Evolutionary conservation across 2,113 vertebrate genomes (phyloP).

Genomic region (Gobio gobio): DNA sequence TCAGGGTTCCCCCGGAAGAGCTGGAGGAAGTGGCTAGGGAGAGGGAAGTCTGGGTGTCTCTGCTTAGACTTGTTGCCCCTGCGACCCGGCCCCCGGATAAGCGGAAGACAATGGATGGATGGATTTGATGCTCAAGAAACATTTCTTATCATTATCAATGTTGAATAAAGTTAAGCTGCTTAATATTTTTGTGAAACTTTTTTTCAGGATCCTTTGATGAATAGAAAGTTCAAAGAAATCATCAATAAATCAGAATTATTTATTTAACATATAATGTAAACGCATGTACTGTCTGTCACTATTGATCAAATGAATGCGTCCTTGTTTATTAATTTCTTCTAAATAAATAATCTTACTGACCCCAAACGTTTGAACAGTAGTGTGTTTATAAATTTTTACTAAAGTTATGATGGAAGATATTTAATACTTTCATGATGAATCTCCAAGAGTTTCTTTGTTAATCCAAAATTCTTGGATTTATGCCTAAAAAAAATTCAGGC

Average conservation of each 20-base stretch:
- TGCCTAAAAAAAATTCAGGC: conserved; percentile 17
- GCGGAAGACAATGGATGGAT: too few species aligned
- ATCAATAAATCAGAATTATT: too few species aligned
- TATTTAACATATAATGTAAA: background rate
- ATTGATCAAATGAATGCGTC: background rate
- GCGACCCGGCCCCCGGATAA: too few species aligned
- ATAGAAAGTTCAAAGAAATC: background rate
- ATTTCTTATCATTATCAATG: background rate
- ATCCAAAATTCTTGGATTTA: background rate
- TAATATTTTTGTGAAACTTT: background rate
- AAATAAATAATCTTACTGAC: background rate
- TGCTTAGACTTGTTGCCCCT: too few species aligned
- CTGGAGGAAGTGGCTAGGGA: too few species aligned
- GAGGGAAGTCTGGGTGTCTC: too few species aligned
- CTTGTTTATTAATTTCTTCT: background rate
- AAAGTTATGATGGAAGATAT: background rate
- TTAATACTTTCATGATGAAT: background rate
- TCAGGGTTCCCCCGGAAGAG: too few species aligned
- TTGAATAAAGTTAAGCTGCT: background rate
- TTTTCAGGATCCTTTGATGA: background rate
- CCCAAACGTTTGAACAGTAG: background rate
- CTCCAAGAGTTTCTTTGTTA: background rate
- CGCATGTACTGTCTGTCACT: background rate
- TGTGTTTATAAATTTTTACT: background rate
- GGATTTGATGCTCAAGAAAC: background rate